These are phyloP conservation scores for Drosophila oshimai DNA, from an alignment of 1,140 invertebrate genomes.

Conservation along the genomic window DNA sequence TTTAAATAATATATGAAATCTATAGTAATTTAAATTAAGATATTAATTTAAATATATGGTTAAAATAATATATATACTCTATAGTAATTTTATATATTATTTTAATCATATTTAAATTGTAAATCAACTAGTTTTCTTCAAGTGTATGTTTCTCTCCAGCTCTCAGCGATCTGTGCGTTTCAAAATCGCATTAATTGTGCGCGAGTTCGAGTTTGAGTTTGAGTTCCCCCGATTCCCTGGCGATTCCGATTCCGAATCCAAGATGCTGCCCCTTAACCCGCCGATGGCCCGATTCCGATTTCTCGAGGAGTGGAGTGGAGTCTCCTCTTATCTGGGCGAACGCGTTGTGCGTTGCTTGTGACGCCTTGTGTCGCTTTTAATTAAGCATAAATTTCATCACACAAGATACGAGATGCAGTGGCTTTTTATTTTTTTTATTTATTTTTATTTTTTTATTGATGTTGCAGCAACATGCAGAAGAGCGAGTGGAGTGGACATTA, in stretches of 20 bases:
- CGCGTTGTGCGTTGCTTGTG: slow-evolving; percentile 50
- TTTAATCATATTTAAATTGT: not conserved
- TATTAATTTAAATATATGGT: too few species aligned
- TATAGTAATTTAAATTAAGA: too few species aligned
- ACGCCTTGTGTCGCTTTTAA: slow-evolving; percentile 80
- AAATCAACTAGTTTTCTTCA: not conserved
- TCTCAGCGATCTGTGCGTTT: slow-evolving; percentile 73
- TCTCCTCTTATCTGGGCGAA: slow-evolving; percentile 31
- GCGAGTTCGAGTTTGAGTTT: slow-evolving; percentile 15
- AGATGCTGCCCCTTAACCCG: not conserved
- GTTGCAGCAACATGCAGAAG: slow-evolving; percentile 65
- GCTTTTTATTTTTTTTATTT: not conserved
- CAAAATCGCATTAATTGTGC: slow-evolving; percentile 80
- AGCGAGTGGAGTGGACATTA: slow-evolving; percentile 28
- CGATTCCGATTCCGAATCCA: slow-evolving; percentile 18
- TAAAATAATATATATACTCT: too few species aligned
- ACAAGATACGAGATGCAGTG: slow-evolving; percentile 64
- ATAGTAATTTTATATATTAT: too few species aligned
- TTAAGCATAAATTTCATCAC: slow-evolving; percentile 82
- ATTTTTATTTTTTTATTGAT: slow-evolving; percentile 50
- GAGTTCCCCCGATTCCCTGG: slow-evolving; percentile 4
- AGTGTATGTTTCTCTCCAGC: not conserved
- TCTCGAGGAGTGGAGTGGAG: too few species aligned
- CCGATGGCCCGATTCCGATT: not conserved
- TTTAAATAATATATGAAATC: too few species aligned